phyloP scores from a whole-genome alignment of 2,113 vertebrate genomes.

The Podarcis cretensis region DNA sequence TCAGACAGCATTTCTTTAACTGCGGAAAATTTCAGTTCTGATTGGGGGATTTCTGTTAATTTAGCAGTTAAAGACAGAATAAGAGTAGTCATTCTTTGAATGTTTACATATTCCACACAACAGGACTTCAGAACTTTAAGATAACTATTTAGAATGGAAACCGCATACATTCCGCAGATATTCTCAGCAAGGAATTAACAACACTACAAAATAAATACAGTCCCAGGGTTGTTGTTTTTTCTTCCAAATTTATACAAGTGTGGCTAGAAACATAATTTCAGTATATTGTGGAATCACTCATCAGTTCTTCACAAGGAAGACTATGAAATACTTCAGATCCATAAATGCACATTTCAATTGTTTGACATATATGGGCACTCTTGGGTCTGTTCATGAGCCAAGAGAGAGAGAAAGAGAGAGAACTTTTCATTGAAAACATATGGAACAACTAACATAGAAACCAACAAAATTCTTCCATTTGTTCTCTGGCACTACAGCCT shows the following conservation, averaged over 20 bases:
- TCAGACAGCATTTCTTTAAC: constrained; percentile 26
- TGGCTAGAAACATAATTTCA: neutral
- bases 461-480: constrained; percentile 45
- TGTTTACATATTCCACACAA: neutral
- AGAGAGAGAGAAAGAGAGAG: constrained; percentile 41
- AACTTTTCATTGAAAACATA: constrained; percentile 66
- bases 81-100: no score
- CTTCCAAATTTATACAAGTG: neutral
- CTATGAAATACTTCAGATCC: constrained; percentile 38
- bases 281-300: neutral
- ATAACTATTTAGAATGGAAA: neutral
- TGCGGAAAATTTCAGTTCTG: neutral
- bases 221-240: neutral
- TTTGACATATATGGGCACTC: constrained; percentile 66
- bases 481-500: constrained; percentile 17
- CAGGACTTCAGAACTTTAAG: neutral
- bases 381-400: constrained; percentile 42
- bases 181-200: neutral
- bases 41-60: neutral
- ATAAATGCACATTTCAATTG: constrained; percentile 46
- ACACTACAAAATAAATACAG: neutral
- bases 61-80: neutral
- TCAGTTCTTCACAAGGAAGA: constrained; percentile 16
- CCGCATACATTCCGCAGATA: neutral
- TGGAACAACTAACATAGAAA: constrained; percentile 49